Percentiles rank a stretch among this genome's conserved stretches.
These are phyloP conservation scores for Myocastor coypus DNA, from an alignment of 2,113 vertebrate species.

Conservation along the genomic window DNA sequence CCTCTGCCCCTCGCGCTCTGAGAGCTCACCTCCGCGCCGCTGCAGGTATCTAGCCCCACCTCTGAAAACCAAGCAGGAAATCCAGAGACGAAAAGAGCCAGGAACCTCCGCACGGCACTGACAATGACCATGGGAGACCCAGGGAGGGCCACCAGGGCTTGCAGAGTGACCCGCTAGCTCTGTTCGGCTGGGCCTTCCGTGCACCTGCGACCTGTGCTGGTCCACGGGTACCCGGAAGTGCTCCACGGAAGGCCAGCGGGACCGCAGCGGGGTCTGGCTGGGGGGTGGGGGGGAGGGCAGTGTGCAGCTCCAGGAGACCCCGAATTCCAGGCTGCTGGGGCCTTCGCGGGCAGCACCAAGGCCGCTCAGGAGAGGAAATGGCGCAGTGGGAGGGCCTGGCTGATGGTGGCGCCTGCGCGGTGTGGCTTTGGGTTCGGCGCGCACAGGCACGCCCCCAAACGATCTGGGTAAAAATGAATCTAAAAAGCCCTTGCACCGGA, in stretches of 20 bases:
- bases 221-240: too few species aligned
- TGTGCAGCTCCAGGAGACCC: not conserved
- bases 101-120: not conserved
- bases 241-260: not conserved
- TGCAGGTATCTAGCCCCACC: not conserved
- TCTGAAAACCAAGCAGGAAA: not conserved
- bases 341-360: fast-evolving
- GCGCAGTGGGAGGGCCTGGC: not conserved
- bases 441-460: too few species aligned
- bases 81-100: not conserved
- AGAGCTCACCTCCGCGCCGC: not conserved
- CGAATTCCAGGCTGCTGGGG: not conserved
- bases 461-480: too few species aligned
- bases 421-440: not conserved
- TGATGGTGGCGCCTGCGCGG: not conserved
- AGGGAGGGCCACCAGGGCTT: not conserved
- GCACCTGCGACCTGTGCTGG: not conserved
- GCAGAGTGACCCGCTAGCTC: not conserved
- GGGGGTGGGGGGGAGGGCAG: not conserved
- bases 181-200: not conserved
- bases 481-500: too few species aligned
- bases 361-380: not conserved
- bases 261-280: not conserved
- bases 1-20: not conserved
- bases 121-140: too few species aligned